Evolutionary conservation across 1,140 invertebrate species (phyloP), one percentile per base, ranked within the genome.

Genomic region (Atopsyche davidsoni): DNA sequence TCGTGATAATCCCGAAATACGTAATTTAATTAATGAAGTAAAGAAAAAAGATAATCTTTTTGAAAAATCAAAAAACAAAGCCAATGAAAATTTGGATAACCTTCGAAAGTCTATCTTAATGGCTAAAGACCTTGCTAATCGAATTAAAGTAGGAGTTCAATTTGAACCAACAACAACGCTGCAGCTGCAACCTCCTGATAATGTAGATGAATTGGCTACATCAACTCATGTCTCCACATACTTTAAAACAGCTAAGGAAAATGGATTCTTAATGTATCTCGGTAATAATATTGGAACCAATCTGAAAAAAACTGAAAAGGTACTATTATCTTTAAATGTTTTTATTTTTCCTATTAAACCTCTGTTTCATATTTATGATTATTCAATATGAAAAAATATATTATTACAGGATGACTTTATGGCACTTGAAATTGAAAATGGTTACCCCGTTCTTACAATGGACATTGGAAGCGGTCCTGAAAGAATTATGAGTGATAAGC

Each of bases 401-500:
- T 56, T 49, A 17, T 64, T 67, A 11, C 63, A 89, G 80, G 85
- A 89, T 56, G 96, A 99, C 63, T 98, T 89, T 64, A 86, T 98
- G 78, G 87, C 92, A 7, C 62, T 98, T n/a, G 83, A 95, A 64
- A 77, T 98, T 17, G 80, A 88, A 64, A 84, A 88, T 63, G 92
- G 93, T 4, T 86, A 86, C 64, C 87, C 92, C 1, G 83, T 90
- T 21, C 75, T 96, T 10, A 85, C 83, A 14, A 80, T 94, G 54
- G 88, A 98, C 63, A 75, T 98, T 32, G 96, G 96, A 13, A 86
- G 89, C 53, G 91, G 89, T 14, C 77, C 84, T 0, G 79, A 85
- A 23, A 79, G 77, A 51, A 81, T 92, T 31, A 81, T 83, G 17
- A 83, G 78, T 54, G 79, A 85, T 10, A 85, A 86, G 66, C 79